Evolutionary conservation across 2,888 invertebrate species (phyloP).

Genomic region (Sericinus montela): DNA sequence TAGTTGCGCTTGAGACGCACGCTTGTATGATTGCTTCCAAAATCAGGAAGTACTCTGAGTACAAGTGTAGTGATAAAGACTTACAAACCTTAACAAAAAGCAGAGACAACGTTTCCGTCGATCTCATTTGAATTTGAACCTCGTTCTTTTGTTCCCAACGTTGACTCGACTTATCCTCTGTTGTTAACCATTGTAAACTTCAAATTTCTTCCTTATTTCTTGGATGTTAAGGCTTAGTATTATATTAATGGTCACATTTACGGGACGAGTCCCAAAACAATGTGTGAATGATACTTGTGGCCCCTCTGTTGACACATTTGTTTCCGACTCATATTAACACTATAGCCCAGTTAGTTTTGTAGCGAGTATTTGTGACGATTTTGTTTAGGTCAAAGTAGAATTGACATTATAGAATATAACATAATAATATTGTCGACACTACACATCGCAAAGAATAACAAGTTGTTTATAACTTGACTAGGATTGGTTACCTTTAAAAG

Average conservation of each 20-base stretch:
- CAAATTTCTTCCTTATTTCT: not conserved
- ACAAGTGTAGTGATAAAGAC: not conserved
- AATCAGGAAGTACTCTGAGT: not conserved
- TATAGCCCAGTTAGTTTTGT: not conserved
- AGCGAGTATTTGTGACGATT: not conserved
- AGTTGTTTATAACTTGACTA: no score
- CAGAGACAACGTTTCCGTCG: not conserved
- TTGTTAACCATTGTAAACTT: no score
- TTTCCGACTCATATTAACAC: not conserved
- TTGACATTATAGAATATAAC: no score
- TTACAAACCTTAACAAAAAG: no score
- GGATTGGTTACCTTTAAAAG: no score
- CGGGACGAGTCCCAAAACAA: not conserved
- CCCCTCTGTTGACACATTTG: not conserved
- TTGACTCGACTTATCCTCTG: no score
- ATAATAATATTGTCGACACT: no score
- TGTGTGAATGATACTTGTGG: not conserved
- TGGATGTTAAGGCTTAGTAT: not conserved
- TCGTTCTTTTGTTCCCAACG: not conserved
- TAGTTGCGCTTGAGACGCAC: not conserved
- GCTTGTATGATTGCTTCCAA: not conserved
- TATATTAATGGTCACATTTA: not conserved
- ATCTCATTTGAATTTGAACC: not conserved
- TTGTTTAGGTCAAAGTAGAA: not conserved
- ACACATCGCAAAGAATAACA: no score